Evolutionary conservation across 1,140 invertebrate genomes (phyloP).

Genomic region (Camponotus vicinus): DNA sequence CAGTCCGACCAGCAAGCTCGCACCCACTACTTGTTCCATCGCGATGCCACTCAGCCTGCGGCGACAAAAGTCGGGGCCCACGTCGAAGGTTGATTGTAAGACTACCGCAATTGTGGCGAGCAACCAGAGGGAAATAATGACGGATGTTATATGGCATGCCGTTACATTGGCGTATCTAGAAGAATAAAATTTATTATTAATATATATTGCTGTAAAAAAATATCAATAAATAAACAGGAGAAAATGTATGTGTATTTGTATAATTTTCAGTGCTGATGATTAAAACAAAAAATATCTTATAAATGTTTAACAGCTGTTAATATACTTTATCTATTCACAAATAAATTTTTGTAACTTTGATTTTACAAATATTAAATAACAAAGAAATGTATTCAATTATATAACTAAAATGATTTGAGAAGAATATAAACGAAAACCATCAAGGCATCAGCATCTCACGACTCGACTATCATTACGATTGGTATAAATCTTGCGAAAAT

Average conservation of each 20-base stretch:
- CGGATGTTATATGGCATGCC: constrained; percentile 85
- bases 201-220: neutral
- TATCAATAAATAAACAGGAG: neutral
- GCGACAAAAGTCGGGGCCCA: constrained; percentile 89
- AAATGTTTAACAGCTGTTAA: neutral
- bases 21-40: constrained; percentile 86
- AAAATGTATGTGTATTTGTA: neutral
- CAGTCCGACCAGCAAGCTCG: constrained; percentile 87
- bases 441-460: neutral
- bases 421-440: neutral
- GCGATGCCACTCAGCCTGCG: constrained; percentile 81
- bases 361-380: no score
- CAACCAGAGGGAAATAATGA: constrained; percentile 87
- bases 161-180: constrained; percentile 84
- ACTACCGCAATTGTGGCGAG: constrained; percentile 84
- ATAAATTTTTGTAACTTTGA: neutral
- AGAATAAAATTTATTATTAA: neutral
- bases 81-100: constrained; percentile 86
- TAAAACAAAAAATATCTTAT: neutral
- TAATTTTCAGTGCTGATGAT: neutral
- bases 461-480: neutral
- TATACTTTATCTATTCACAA: neutral
- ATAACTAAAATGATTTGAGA: neutral
- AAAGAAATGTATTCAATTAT: neutral
- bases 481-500: neutral